A percentile compares a stretch with the other conserved stretches of the same genome.
These are phyloP conservation scores for Diarsia dahlii DNA, from an alignment of 2,888 invertebrate species.

Conservation along the genomic window DNA sequence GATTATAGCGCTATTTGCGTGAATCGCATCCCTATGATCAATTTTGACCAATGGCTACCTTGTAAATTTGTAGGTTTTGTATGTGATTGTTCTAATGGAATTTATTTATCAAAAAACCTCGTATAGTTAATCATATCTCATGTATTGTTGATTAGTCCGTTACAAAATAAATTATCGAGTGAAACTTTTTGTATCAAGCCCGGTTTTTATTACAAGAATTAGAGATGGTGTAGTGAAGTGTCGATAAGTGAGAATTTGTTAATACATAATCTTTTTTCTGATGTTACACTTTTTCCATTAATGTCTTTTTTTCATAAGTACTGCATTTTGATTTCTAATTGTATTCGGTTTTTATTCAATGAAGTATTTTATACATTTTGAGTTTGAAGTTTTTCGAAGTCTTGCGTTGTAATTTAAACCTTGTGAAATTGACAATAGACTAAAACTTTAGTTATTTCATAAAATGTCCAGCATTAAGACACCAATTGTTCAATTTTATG, in stretches of 20 bases:
- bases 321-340: slow-evolving; percentile 1
- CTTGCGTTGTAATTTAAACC: slow-evolving; percentile 15
- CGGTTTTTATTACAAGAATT: slow-evolving; percentile 1
- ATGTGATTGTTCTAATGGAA: slow-evolving; percentile 45
- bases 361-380: not conserved
- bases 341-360: not conserved
- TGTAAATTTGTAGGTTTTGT: slow-evolving; percentile 55
- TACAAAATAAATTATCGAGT: slow-evolving; percentile 32
- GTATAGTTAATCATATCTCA: slow-evolving; percentile 21
- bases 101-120: slow-evolving; percentile 35
- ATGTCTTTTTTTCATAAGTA: not conserved
- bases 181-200: slow-evolving; percentile 9
- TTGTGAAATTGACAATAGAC: slow-evolving; percentile 9
- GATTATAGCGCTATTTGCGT: not conserved
- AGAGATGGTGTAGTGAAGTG: not conserved
- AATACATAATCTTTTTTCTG: not conserved
- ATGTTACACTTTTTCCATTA: not conserved
- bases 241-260: not conserved
- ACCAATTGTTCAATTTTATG: not conserved
- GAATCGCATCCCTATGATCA: slow-evolving; percentile 1
- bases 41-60: slow-evolving; percentile 56
- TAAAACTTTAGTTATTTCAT: not conserved
- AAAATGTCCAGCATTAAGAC: not conserved
- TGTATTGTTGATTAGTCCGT: slow-evolving; percentile 31
- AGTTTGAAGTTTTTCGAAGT: not conserved